Conservation (phyloP, 2,888 invertebrate genomes). For the Neoascia interrupta region DNA sequence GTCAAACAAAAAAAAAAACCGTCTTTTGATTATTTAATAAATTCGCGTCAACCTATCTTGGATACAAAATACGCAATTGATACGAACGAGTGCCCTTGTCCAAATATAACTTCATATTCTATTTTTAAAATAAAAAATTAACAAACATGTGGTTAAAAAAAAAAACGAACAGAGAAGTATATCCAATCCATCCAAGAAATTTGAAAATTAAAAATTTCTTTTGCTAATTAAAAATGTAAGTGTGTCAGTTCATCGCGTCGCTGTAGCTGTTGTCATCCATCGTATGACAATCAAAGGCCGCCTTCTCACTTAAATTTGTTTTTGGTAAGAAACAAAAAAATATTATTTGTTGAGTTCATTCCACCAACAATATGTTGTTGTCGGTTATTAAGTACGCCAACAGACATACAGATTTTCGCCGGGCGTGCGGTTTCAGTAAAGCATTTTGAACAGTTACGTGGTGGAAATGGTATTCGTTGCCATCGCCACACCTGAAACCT, state of each 20-base stretch:
- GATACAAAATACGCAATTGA: too few species aligned
- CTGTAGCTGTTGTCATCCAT: conserved; percentile 37
- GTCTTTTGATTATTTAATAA: too few species aligned
- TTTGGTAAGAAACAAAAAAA: conserved; percentile 21
- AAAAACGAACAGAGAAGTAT: too few species aligned
- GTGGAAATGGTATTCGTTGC: conserved; percentile 23
- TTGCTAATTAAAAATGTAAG: conserved; percentile 53
- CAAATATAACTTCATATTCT: too few species aligned
- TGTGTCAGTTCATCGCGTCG: conserved; percentile 39
- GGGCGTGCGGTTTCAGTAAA: too few species aligned
- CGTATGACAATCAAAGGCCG: conserved; percentile 35
- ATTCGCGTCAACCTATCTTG: too few species aligned
- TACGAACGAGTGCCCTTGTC: too few species aligned
- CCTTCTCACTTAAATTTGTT: conserved; percentile 29
- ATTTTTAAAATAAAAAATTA: too few species aligned
- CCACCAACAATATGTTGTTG: conserved; percentile 32
- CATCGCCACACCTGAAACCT: conserved; percentile 63
- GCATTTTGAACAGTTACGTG: not conserved
- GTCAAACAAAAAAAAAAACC: too few species aligned
- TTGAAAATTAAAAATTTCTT: not conserved
- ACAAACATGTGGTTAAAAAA: too few species aligned
- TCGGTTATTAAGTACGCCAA: not conserved
- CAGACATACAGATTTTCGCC: not conserved
- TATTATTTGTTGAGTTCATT: too few species aligned
- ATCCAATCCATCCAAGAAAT: too few species aligned